A percentile compares a stretch with the other conserved stretches of the same genome.
phyloP scores from a whole-genome alignment of 2,113 vertebrate genomes.

The Pandion haliaetus region DNA sequence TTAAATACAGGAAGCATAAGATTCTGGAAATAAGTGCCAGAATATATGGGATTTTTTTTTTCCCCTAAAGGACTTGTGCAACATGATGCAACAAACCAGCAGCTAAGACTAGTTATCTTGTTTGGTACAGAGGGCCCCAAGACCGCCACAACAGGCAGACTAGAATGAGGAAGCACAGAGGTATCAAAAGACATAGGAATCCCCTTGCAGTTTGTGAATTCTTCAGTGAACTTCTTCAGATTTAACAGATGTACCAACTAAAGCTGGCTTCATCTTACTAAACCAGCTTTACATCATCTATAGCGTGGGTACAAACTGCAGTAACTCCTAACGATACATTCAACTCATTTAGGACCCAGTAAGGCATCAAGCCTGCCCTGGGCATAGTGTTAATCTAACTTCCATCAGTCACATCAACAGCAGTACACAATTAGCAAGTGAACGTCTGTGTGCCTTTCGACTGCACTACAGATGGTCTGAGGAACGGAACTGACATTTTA shows the following conservation, averaged over 20 bases:
- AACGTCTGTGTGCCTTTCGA: background rate
- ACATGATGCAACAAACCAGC: background rate
- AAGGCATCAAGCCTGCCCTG: background rate
- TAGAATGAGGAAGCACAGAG: background rate
- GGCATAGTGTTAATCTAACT: background rate
- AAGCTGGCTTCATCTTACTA: background rate
- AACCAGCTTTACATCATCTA: background rate
- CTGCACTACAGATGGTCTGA: background rate
- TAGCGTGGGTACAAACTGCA: accelerated
- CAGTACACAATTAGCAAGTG: background rate
- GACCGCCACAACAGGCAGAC: background rate
- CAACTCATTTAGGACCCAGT: background rate
- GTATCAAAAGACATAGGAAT: background rate
- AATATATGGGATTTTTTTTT: background rate
- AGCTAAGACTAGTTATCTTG: background rate
- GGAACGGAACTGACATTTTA: background rate
- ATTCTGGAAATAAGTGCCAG: background rate
- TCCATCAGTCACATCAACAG: background rate
- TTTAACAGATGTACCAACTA: background rate
- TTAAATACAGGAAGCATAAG: background rate
- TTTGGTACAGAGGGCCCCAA: background rate
- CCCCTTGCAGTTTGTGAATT: background rate
- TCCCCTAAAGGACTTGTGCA: background rate
- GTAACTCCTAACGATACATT: background rate
- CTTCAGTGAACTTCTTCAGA: background rate